Evolutionary conservation across 2,113 vertebrate genomes (phyloP).

Genomic region (Probosciger aterrimus): DNA sequence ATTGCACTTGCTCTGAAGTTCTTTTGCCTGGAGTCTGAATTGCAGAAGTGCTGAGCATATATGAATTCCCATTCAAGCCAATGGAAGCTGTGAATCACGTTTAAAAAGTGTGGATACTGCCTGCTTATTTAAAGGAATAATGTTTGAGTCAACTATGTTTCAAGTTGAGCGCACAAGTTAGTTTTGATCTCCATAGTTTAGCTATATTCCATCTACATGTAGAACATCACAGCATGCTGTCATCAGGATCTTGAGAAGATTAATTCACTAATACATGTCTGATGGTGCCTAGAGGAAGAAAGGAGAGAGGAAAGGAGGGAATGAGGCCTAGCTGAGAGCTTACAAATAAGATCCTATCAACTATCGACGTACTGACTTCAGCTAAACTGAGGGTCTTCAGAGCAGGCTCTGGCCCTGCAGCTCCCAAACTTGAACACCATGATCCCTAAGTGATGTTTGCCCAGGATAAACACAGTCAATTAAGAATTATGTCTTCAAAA

Average conservation of each 20-base stretch:
- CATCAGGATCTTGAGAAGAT: background rate
- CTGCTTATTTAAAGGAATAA: background rate
- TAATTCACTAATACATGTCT: background rate
- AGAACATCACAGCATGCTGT: background rate
- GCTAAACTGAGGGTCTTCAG: background rate
- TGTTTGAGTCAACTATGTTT: background rate
- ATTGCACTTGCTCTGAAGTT: background rate
- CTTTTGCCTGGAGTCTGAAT: background rate
- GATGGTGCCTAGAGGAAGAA: background rate
- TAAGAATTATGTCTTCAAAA: background rate
- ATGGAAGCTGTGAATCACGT: background rate
- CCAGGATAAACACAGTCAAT: background rate
- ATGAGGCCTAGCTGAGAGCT: background rate
- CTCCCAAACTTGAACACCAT: background rate
- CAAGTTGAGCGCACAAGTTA: background rate
- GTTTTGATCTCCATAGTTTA: background rate
- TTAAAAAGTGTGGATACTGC: background rate
- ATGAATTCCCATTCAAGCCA: background rate
- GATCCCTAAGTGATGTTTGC: background rate
- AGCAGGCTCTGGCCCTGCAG: background rate
- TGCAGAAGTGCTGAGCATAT: background rate
- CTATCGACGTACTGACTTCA: rapidly evolving
- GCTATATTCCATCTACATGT: background rate
- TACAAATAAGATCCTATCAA: background rate
- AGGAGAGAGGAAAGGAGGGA: background rate